Evolutionary conservation across 2,888 invertebrate genomes (phyloP), one percentile per base, ranked within the genome.

Genomic region (Subacronicta megacephala): DNA sequence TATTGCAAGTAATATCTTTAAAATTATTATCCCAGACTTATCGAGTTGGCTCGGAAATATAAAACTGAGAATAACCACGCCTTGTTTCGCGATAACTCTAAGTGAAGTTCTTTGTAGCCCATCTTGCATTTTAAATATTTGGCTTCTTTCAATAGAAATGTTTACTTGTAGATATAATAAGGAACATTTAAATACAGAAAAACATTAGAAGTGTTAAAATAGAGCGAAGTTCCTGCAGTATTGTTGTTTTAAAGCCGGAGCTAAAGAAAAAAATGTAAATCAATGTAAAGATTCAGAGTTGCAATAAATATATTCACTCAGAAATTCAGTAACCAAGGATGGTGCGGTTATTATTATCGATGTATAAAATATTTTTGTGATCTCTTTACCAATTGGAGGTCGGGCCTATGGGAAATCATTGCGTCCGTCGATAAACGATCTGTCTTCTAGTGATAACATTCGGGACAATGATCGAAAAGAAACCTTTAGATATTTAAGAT

Each of bases 361-460:
- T 31, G 33, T 43, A 50, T 46, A 47, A 17, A 20, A 26, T 57
- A 62, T 62, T 49, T 12, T 55, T 55, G 40, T 40, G 69, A 61
- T 51, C 55, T 57, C 38, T 67, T 29, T 29, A 29, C 45, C 42
- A 59, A 58, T 57, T 20, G 26, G 16, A 52, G 31, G 36, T 35
- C 31, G 50, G 54, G 46, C 71, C 69, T 71, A 35, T 63, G 78
- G 77, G 77, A 80, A 83, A 83, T 82, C 81, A 79, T 56, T 57
- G 64, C 59, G 62, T 60, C 46, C 55, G 67, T 69, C 64, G 53
- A 58, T 74, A 51, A 54, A 61, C 58, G 49, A 79, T 80, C 74
- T 69, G 64, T 80, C 80, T 79, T 55, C 72, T 77, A 73, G 67
- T 74, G 83, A 82, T 83, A 82, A 74, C 63, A 61, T 43, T 64